These are phyloP conservation scores for Setophaga petechia DNA, from an alignment of 2,113 vertebrate genomes.

Conservation along the genomic window DNA sequence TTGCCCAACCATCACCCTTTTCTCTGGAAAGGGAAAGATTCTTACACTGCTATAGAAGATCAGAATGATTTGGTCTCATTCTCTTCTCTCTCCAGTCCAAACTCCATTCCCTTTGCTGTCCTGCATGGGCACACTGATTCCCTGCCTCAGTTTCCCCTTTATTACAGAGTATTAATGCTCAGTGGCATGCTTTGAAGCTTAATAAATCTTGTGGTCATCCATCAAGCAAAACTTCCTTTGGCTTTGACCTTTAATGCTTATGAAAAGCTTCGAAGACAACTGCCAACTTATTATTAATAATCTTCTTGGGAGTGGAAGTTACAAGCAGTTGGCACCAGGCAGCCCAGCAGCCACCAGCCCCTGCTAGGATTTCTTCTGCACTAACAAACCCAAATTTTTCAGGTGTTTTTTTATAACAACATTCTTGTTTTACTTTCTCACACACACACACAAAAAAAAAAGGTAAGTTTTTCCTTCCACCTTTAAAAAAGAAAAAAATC, in stretches of 20 bases:
- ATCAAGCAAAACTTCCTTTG: neutral
- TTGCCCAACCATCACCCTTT: neutral
- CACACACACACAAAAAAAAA: neutral
- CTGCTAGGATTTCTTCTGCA: constrained; percentile 27
- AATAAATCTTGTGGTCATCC: neutral
- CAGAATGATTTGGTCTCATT: neutral
- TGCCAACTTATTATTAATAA: constrained; percentile 31
- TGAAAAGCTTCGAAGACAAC: neutral
- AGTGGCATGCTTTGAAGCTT: neutral
- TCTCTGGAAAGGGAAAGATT: neutral
- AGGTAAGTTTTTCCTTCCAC: neutral
- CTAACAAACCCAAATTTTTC: constrained; percentile 13
- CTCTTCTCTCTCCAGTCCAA: neutral
- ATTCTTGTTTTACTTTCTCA: neutral
- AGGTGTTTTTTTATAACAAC: neutral
- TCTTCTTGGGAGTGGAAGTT: constrained; percentile 3
- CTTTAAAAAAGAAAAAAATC: neutral
- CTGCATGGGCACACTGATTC: neutral
- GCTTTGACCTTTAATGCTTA: constrained; percentile 38
- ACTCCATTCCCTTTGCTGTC: neutral
- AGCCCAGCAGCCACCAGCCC: constrained; percentile 18
- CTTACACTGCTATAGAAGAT: neutral
- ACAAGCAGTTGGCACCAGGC: neutral
- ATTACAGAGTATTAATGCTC: neutral
- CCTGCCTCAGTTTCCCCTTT: constrained; percentile 32